phyloP scores from a whole-genome alignment of 2,888 invertebrate species.

The Cartodere bifasciata region DNA sequence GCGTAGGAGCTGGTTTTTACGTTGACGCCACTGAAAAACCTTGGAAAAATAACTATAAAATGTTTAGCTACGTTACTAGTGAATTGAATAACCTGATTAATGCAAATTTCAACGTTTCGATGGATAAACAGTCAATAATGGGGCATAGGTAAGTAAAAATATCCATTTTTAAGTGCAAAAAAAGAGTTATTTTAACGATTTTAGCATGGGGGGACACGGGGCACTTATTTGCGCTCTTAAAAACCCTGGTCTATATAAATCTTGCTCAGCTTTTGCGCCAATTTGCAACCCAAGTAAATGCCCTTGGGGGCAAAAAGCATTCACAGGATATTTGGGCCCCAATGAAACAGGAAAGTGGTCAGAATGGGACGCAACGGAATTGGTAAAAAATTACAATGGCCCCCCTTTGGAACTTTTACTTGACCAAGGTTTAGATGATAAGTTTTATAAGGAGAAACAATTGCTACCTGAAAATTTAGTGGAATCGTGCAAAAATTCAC shows the following conservation, averaged over 20 bases:
- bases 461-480: conserved; percentile 76
- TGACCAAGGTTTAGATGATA: conserved; percentile 82
- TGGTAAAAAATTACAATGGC: conserved; percentile 72
- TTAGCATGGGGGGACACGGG: conserved; percentile 97
- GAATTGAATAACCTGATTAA: conserved; percentile 69
- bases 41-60: conserved; percentile 85
- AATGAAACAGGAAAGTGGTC: conserved; percentile 54
- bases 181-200: conserved; percentile 27
- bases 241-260: conserved; percentile 77
- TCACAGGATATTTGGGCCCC: conserved; percentile 66
- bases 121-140: conserved; percentile 59
- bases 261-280: conserved; percentile 91
- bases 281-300: conserved; percentile 79
- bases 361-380: conserved; percentile 79
- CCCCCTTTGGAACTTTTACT: conserved; percentile 72
- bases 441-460: conserved; percentile 62
- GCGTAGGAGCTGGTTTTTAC: conserved; percentile 91
- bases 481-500: conserved; percentile 54
- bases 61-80: conserved; percentile 88
- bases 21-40: conserved; percentile 83
- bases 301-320: conserved; percentile 81
- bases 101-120: conserved; percentile 55
- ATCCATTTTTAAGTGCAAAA: too few relatives aligned
- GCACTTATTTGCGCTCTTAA: conserved; percentile 81
- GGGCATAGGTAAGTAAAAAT: conserved; percentile 64